Percentiles rank a stretch among this genome's conserved stretches.
Conservation (phyloP, 2,888 invertebrate genomes). For the Agrochola lota region DNA sequence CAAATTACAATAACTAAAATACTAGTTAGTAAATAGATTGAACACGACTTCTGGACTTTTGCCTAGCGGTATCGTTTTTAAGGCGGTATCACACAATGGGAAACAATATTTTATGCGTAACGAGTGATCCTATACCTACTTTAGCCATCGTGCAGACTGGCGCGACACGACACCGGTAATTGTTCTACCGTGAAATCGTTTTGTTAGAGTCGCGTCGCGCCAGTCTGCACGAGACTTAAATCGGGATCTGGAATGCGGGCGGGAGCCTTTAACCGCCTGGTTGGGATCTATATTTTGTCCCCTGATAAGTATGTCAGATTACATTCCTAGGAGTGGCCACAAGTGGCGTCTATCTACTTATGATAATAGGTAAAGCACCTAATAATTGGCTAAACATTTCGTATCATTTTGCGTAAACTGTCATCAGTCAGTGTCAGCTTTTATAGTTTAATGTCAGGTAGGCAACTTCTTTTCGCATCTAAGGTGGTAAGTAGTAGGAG, state of each 20-base stretch:
- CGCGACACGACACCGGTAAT: too few species aligned
- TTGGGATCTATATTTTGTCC: background rate
- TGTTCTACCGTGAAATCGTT: too few species aligned
- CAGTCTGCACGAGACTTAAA: too few species aligned
- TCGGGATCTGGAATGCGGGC: too few species aligned
- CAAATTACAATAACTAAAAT: background rate
- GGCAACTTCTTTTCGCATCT: background rate
- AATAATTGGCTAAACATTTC: background rate
- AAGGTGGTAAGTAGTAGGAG: background rate
- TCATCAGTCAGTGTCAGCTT: background rate
- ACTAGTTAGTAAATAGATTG: conserved; percentile 1
- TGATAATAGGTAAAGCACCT: background rate
- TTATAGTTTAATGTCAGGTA: too few species aligned
- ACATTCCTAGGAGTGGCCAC: conserved; percentile 9
- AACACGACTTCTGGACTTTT: background rate
- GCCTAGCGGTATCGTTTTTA: too few species aligned
- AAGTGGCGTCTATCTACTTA: background rate
- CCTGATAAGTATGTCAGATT: background rate
- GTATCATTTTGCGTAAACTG: background rate
- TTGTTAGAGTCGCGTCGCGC: too few species aligned
- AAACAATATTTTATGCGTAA: background rate
- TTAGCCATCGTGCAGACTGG: too few species aligned
- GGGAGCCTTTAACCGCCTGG: background rate
- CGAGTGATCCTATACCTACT: too few species aligned
- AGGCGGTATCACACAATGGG: background rate